Percentiles rank a stretch among this genome's conserved stretches.
phyloP scores from a whole-genome alignment of 2,113 vertebrate species.

The rabbit (Oryctolagus cuniculus) region mOryCun1.1 NC_091439.1:68302501-68303000 shows the following conservation, averaged over 20 bases:
- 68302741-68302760: not conserved
- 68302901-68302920: not conserved
- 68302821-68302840: not conserved
- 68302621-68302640: not conserved
- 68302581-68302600: not conserved
- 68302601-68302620: not conserved
- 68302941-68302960: not conserved
- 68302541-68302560: not conserved
- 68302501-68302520: not conserved
- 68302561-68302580: not conserved
- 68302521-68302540: not conserved
- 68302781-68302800: not conserved
- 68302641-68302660: not conserved
- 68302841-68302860: not conserved
- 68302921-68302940: not conserved
- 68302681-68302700: not conserved
- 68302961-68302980: not conserved
- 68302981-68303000: not conserved
- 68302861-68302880: not conserved
- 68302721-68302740: not conserved
- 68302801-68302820: not conserved
- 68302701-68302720: not conserved
- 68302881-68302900: not conserved
- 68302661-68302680: rapidly evolving
- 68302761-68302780: not conserved